These are phyloP conservation scores for Penaeus chinensis DNA, from an alignment of 1,140 invertebrate genomes.

Conservation along the genomic window DNA sequence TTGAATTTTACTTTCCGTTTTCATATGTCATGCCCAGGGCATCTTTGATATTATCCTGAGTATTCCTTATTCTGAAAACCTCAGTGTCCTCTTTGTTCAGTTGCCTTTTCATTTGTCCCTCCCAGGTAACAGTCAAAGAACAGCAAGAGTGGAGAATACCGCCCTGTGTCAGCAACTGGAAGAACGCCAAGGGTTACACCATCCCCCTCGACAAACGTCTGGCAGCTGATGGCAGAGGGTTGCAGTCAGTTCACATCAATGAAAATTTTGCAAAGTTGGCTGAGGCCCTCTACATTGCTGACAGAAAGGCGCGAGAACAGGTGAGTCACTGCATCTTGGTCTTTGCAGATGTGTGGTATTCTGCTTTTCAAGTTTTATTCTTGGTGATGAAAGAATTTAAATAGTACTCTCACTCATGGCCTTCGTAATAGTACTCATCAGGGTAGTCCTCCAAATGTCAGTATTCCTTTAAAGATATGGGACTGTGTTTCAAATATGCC, in stretches of 20 bases:
- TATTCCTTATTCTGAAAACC: too few relatives aligned
- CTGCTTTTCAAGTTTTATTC: neutral
- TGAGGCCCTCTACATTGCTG: constrained; percentile 97
- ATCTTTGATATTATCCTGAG: too few relatives aligned
- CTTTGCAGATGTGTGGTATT: neutral
- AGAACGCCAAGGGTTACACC: constrained; percentile 98
- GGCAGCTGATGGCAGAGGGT: constrained; percentile 95
- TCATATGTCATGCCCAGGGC: too few relatives aligned
- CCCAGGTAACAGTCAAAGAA: constrained; percentile 96
- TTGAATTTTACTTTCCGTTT: too few relatives aligned
- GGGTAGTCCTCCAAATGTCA: too few relatives aligned
- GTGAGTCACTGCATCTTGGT: constrained; percentile 62
- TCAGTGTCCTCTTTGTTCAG: constrained; percentile 66
- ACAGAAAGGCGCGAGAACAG: constrained; percentile 79
- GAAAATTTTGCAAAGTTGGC: constrained; percentile 99
- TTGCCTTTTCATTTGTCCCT: constrained; percentile 94
- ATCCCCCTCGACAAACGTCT: constrained; percentile 98
- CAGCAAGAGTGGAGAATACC: constrained; percentile 99
- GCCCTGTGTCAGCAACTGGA: constrained; percentile 99
- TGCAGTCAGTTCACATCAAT: constrained; percentile 98
- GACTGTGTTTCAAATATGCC: too few relatives aligned
- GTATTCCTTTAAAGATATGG: too few relatives aligned
- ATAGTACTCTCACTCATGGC: too few relatives aligned
- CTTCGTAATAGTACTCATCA: too few relatives aligned
- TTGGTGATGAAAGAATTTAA: too few relatives aligned